Evolutionary conservation across 1,140 invertebrate species (phyloP).

Genomic region (Tetragnatha versicolor): DNA sequence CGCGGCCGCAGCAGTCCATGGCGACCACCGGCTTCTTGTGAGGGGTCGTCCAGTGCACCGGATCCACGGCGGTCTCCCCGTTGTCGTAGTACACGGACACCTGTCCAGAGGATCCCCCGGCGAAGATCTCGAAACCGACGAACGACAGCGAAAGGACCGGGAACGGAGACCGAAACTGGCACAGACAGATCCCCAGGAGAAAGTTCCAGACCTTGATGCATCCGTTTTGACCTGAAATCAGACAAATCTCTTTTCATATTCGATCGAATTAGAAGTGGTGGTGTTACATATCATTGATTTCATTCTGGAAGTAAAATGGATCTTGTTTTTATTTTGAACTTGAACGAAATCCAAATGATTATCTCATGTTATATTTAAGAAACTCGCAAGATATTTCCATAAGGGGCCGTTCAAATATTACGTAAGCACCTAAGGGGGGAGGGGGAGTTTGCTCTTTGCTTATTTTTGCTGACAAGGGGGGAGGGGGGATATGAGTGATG

Average conservation of each 20-base stretch:
- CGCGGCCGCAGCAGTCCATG: slow-evolving; percentile 67
- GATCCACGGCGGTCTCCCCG: slow-evolving; percentile 65
- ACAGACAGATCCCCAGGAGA: slow-evolving; percentile 74
- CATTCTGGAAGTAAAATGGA: too few species aligned
- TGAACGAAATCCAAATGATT: too few species aligned
- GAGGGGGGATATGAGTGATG: too few species aligned
- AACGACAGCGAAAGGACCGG: slow-evolving; percentile 64
- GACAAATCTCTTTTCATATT: too few species aligned
- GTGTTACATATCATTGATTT: too few species aligned
- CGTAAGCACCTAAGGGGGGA: too few species aligned
- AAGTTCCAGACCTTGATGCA: slow-evolving; percentile 80
- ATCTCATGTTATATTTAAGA: too few species aligned
- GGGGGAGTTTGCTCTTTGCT: too few species aligned
- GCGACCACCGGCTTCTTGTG: slow-evolving; percentile 78
- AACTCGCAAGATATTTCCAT: neutral
- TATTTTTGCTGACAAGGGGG: too few species aligned
- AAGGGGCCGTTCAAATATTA: neutral
- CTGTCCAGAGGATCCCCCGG: slow-evolving; percentile 74
- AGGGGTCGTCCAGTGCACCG: slow-evolving; percentile 70
- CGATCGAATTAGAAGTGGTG: too few species aligned
- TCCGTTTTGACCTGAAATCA: slow-evolving; percentile 67
- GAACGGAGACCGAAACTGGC: slow-evolving; percentile 62
- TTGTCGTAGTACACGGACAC: slow-evolving; percentile 75
- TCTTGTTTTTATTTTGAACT: too few species aligned
- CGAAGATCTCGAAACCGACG: slow-evolving; percentile 70